Percentiles rank a stretch among this genome's conserved stretches.
Evolutionary conservation across 2,888 invertebrate species (phyloP).

Genomic region (Galeopsomyia nigrocyanea): DNA sequence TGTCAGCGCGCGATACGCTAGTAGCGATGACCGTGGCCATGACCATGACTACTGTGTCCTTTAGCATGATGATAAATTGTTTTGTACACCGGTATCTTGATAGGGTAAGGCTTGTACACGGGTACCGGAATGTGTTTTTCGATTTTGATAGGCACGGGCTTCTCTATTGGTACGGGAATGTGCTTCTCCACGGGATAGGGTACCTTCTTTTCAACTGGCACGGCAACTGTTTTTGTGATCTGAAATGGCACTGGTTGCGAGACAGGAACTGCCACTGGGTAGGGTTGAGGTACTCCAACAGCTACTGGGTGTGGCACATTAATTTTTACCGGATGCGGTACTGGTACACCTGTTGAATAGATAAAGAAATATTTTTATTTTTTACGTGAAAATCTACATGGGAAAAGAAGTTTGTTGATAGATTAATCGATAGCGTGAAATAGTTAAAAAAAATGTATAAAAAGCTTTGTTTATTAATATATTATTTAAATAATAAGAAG

Average conservation of each 20-base stretch:
- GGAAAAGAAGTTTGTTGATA: too few relatives aligned
- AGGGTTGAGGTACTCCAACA: constrained; percentile 76
- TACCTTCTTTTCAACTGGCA: constrained; percentile 81
- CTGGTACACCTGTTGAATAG: constrained; percentile 69
- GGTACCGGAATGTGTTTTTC: constrained; percentile 79
- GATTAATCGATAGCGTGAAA: too few relatives aligned
- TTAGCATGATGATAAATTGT: constrained; percentile 80
- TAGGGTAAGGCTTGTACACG: constrained; percentile 78
- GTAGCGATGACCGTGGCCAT: neutral
- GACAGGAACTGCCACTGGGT: constrained; percentile 79
- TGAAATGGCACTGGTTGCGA: constrained; percentile 79
- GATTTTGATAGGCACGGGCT: constrained; percentile 79
- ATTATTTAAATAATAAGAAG: too few relatives aligned
- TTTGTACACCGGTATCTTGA: constrained; percentile 80
- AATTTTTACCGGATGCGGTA: constrained; percentile 75
- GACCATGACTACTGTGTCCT: constrained; percentile 3
- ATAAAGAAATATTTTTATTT: neutral
- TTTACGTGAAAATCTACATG: neutral
- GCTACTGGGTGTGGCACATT: constrained; percentile 73
- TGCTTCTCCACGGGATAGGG: constrained; percentile 79
- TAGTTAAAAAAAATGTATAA: too few relatives aligned
- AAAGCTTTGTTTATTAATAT: too few relatives aligned
- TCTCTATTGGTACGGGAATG: constrained; percentile 77
- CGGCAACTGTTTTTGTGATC: constrained; percentile 77
- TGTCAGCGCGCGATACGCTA: too few relatives aligned